Conservation (phyloP, 1,140 invertebrate genomes). For the Luehdorfia chinensis region DNA sequence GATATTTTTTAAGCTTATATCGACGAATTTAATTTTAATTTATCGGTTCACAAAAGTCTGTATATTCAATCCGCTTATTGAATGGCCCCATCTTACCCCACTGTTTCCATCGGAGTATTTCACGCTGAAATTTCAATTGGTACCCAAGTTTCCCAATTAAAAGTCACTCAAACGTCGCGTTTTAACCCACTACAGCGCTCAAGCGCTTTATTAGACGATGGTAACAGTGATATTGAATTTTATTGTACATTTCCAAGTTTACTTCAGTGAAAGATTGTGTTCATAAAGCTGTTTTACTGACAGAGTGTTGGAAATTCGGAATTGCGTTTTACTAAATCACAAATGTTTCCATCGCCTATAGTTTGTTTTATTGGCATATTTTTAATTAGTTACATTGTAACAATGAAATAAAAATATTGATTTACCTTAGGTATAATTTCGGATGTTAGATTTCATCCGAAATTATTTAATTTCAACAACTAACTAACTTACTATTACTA, state of each 20-base stretch:
- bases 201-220: constrained; percentile 8
- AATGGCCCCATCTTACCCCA: background rate
- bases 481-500: too few species aligned
- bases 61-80: constrained; percentile 3
- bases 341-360: too few species aligned
- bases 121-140: constrained; percentile 22
- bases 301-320: background rate
- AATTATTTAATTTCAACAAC: too few species aligned
- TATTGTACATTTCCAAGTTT: constrained; percentile 11
- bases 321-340: too few species aligned
- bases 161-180: constrained; percentile 20
- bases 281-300: constrained; percentile 8
- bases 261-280: constrained; percentile 1
- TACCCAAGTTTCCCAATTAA: constrained; percentile 26
- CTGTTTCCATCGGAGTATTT: background rate
- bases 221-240: constrained; percentile 12
- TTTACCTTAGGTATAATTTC: too few species aligned
- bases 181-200: constrained; percentile 8
- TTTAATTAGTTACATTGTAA: too few species aligned
- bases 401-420: too few species aligned
- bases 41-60: too few species aligned
- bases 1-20: too few species aligned
- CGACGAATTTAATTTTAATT: too few species aligned
- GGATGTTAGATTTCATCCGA: too few species aligned
- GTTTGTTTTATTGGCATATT: too few species aligned